A percentile compares a stretch with the other conserved stretches of the same genome.
Evolutionary conservation across 2,113 vertebrate genomes (phyloP).

Genomic region (Oostethus manadensis): DNA sequence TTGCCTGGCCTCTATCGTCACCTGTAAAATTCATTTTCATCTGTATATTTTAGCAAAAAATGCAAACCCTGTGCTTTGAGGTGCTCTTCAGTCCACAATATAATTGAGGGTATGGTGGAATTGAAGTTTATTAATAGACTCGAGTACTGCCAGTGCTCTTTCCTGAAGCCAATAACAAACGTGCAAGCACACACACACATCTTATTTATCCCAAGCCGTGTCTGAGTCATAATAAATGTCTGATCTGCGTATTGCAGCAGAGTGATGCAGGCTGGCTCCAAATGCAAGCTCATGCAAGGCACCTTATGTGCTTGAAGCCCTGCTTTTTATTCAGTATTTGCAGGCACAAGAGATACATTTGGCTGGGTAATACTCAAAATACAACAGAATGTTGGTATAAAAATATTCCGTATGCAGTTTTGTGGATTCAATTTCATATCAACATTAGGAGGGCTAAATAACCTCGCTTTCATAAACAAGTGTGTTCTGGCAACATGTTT

Average conservation of each 20-base stretch:
- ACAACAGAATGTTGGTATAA: too few relatives aligned
- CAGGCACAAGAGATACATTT: neutral
- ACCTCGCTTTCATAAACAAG: neutral
- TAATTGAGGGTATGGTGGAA: slow-evolving; percentile 24
- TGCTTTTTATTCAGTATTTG: slow-evolving; percentile 3
- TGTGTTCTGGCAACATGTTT: slow-evolving; percentile 5
- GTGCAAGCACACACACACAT: slow-evolving; percentile 1
- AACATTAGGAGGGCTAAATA: neutral
- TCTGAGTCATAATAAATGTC: slow-evolving; percentile 55
- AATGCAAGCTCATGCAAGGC: slow-evolving; percentile 33
- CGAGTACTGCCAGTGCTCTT: slow-evolving; percentile 38
- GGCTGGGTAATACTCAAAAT: neutral
- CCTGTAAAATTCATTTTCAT: too few relatives aligned
- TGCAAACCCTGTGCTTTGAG: too few relatives aligned
- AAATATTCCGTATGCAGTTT: too few relatives aligned
- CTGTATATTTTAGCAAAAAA: too few relatives aligned
- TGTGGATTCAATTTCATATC: too few relatives aligned
- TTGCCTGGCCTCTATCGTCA: neutral
- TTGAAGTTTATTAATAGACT: slow-evolving; percentile 56
- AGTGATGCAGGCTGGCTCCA: slow-evolving; percentile 28
- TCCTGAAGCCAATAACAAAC: slow-evolving; percentile 31
- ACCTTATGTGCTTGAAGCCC: slow-evolving; percentile 26
- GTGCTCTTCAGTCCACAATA: slow-evolving; percentile 16
- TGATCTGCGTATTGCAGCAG: slow-evolving; percentile 35
- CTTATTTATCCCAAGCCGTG: slow-evolving; percentile 43